phyloP scores from a whole-genome alignment of 2,888 invertebrate species.

The Pyrrhia umbra region DNA sequence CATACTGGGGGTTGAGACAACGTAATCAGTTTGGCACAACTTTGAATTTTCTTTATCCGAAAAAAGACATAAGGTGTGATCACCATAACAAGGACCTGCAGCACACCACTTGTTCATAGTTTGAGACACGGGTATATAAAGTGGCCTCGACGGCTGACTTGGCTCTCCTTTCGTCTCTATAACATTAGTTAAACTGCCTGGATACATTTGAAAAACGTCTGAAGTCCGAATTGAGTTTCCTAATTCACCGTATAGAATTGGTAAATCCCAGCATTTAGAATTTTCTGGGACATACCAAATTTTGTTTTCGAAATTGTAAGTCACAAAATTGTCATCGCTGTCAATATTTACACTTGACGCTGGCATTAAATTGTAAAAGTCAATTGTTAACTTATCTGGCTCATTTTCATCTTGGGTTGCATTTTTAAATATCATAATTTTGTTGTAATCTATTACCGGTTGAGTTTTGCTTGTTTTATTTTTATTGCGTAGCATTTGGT shows the following conservation, averaged over 20 bases:
- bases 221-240: slow-evolving; percentile 55
- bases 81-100: slow-evolving; percentile 81
- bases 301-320: slow-evolving; percentile 30
- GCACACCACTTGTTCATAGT: slow-evolving; percentile 81
- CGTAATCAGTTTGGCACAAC: slow-evolving; percentile 74
- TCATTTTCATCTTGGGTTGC: slow-evolving; percentile 46
- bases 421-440: slow-evolving; percentile 19
- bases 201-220: slow-evolving; percentile 74
- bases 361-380: slow-evolving; percentile 79
- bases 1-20: slow-evolving; percentile 70
- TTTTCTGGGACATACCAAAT: slow-evolving; percentile 82
- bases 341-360: slow-evolving; percentile 62
- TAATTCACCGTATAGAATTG: slow-evolving; percentile 77
- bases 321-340: slow-evolving; percentile 17
- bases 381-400: slow-evolving; percentile 56
- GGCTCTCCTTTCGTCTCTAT: slow-evolving; percentile 53
- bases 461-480: slow-evolving; percentile 1
- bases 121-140: slow-evolving; percentile 45
- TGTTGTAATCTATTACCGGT: neutral
- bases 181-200: slow-evolving; percentile 73
- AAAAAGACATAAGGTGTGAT: slow-evolving; percentile 85
- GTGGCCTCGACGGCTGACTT: slow-evolving; percentile 20
- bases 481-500: slow-evolving; percentile 19
- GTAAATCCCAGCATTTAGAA: slow-evolving; percentile 83
- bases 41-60: slow-evolving; percentile 67